Conservation (phyloP, 2,797 vertebrate genomes). For the Melanotaenia nigrans region DNA sequence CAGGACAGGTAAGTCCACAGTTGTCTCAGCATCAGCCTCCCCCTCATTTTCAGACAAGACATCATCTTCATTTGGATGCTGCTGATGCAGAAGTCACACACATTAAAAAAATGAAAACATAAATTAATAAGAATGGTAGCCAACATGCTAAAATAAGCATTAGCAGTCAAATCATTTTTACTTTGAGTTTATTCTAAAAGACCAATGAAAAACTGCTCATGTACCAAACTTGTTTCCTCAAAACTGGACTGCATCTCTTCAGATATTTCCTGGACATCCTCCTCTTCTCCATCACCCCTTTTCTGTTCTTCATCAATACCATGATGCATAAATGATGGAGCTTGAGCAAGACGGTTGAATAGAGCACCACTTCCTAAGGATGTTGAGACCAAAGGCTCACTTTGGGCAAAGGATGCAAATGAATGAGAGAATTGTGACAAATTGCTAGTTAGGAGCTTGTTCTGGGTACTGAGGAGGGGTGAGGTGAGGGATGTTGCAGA, state of each 20-base stretch:
- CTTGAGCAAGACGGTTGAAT: slow-evolving; percentile 12
- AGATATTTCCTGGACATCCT: slow-evolving; percentile 38
- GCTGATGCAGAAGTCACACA: slow-evolving; percentile 8
- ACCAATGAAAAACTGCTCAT: background rate
- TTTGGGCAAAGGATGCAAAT: slow-evolving; percentile 18
- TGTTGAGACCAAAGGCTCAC: slow-evolving; percentile 23
- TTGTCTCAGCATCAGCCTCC: slow-evolving; percentile 12
- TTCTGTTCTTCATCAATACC: slow-evolving; percentile 7
- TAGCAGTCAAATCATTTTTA: background rate
- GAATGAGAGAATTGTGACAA: slow-evolving; percentile 10
- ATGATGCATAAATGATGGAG: slow-evolving; percentile 32
- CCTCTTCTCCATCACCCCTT: slow-evolving; percentile 7
- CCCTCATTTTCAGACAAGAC: slow-evolving; percentile 15
- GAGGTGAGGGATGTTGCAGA: slow-evolving; percentile 36
- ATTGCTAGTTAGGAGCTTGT: slow-evolving; percentile 45
- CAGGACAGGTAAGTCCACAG: slow-evolving; percentile 35
- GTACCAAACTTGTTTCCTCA: slow-evolving; percentile 66
- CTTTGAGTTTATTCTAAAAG: background rate
- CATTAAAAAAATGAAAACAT: background rate
- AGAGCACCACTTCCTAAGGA: slow-evolving; percentile 42
- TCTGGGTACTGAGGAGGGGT: slow-evolving; percentile 67
- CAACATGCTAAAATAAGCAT: background rate
- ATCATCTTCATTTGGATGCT: slow-evolving; percentile 36
- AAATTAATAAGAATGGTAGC: background rate
- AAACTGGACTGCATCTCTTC: slow-evolving; percentile 37